A percentile compares a stretch with the other conserved stretches of the same genome.
Evolutionary conservation across 2,797 vertebrate species (phyloP).

Genomic region (Heterohyrax brucei): DNA sequence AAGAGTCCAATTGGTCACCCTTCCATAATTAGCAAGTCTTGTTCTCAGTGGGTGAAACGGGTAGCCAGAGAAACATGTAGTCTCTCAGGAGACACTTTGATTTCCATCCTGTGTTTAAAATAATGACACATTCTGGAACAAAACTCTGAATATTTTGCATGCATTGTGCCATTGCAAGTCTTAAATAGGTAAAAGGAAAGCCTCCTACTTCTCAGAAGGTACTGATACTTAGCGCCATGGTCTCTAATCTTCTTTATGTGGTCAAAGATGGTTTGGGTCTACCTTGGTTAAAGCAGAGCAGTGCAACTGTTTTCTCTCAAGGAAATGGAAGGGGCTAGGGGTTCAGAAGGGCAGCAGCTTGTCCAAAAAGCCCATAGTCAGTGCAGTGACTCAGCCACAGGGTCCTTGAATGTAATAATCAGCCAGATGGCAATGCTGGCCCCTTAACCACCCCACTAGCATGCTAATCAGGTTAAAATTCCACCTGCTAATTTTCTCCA

Average conservation of each 20-base stretch:
- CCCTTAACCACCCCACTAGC: not conserved
- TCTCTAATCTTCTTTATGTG: not conserved
- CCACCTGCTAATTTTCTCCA: constrained; percentile 43
- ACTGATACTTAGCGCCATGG: not conserved
- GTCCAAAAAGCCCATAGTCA: not conserved
- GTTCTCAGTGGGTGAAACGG: not conserved
- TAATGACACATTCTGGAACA: not conserved
- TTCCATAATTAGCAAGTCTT: constrained; percentile 49
- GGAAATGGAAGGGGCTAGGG: not conserved
- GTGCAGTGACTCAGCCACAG: not conserved
- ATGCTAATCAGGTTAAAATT: constrained; percentile 51
- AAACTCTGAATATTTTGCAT: constrained; percentile 16
- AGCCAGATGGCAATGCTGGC: not conserved
- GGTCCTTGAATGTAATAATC: not conserved
- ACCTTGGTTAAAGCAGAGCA: not conserved
- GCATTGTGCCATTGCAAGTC: not conserved
- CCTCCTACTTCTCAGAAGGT: not conserved
- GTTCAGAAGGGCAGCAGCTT: not conserved
- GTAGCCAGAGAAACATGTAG: not conserved
- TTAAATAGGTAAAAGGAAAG: not conserved
- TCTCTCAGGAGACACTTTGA: not conserved
- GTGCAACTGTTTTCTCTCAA: not conserved
- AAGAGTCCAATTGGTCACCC: constrained; percentile 4
- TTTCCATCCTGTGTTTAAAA: constrained; percentile 64
- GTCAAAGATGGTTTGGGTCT: constrained; percentile 29